Evolutionary conservation across 1,140 invertebrate species (phyloP), one percentile per base, ranked within the genome.

Genomic region (Drosophila littoralis): DNA sequence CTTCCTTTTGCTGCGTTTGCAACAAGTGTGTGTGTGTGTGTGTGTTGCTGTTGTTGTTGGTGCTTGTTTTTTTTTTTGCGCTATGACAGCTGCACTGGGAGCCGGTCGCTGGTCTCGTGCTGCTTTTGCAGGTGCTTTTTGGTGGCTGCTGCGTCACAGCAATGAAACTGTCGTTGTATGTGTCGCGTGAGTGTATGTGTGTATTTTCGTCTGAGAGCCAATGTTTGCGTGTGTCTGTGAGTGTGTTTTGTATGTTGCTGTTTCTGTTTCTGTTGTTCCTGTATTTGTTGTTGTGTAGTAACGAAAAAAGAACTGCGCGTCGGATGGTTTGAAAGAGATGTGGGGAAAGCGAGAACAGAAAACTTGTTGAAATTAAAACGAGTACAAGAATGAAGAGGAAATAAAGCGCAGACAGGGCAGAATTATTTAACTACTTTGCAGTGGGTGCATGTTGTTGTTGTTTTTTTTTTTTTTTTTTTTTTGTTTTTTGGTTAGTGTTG

Each of bases 361-460:
- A 88, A 88, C 83, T 88, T 88, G 83, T 88, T 88, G 84, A 88
- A 88, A 88, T 77, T 73, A 67, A 73, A 63, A 75, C 70, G 74
- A 81, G 65, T 71, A 88, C 68, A 78, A 77, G 79, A 86, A 89
- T 77, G 63, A 88, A 77, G 84, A 81, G 83, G 83, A 88, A 88
- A 88, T 88, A 88, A 88, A 88, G 83, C 84, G 83, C 83, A 88
- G 83, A 88, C 83, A 88, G 83, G 83, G 83, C 83, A 88, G 83
- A 88, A 89, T 88, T 88, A 88, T 88, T 88, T 89, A 88, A 88
- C 83, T 88, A 88, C 84, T 88, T 79, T 89, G 83, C 83, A 88
- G 76, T 77, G 79, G 86, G 81, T 88, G 83, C 83, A 88, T 86
- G 84, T 79, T 84, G 81, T 79, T 82, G 61, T 79, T 79, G 59